phyloP scores from a whole-genome alignment of 2,113 vertebrate genomes.

The Pteruthius melanotis region DNA sequence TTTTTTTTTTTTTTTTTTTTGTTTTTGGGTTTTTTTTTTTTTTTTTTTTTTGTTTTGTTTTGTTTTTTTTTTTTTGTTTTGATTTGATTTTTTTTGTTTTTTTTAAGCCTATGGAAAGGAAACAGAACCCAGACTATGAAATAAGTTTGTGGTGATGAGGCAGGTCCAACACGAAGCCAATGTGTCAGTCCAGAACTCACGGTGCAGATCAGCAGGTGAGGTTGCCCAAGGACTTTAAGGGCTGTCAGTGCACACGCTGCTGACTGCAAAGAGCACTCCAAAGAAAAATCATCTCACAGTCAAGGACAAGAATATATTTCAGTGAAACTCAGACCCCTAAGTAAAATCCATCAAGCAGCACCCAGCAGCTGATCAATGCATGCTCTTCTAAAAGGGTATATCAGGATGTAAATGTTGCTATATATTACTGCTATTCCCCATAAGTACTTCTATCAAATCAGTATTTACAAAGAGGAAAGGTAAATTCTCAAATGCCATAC shows the following conservation, averaged over 20 bases:
- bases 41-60: not conserved
- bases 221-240: not conserved
- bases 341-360: slow-evolving; percentile 29
- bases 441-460: not conserved
- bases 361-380: not conserved
- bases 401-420: not conserved
- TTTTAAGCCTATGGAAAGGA: not conserved
- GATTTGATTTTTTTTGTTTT: not conserved
- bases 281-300: slow-evolving; percentile 39
- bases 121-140: not conserved
- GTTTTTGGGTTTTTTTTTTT: not conserved
- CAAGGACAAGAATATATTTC: slow-evolving; percentile 24
- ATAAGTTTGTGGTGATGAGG: not conserved
- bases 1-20: not conserved
- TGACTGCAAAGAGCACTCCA: not conserved
- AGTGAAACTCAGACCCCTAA: slow-evolving; percentile 8
- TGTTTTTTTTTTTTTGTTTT: not conserved
- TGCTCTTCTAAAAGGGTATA: not conserved
- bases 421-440: not conserved
- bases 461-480: not conserved
- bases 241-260: not conserved
- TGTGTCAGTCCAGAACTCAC: not conserved
- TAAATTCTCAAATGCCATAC: not conserved
- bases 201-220: not conserved
- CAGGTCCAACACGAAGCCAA: not conserved